Evolutionary conservation across 2,888 invertebrate species (phyloP), one percentile per base, ranked within the genome.

Genomic region (Cryptocephalus primarius): DNA sequence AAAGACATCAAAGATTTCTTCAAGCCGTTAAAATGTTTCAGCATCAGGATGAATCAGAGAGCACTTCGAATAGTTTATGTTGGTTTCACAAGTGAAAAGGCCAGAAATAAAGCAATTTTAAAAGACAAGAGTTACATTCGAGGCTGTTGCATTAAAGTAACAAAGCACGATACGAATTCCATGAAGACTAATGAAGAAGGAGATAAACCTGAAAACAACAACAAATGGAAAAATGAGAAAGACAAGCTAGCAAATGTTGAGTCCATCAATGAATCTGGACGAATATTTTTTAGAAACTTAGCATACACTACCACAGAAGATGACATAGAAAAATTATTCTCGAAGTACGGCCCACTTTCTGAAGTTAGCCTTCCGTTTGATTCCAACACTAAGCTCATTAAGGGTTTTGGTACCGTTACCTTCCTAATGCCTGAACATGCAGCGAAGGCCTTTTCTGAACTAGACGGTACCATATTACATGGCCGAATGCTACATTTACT

Each of bases 381-480:
- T 67, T 75, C 77, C 45, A 64, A 79, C 1, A 85, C 87, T 0
- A 82, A 92, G 36, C 84, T 85, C 66, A 77, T 83, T 10, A 95
- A 95, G 71, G 95, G 97, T 1, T 97, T 93, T 69, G 97, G 92
- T 0, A 85, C 88, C 0, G 78, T 97, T 0, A 91, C 93, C 0
- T 99, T 82, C 66, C 73, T 99, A 64, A 84, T 97, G 76, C 94
- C 97, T 0, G 96, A 97, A 65, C 87, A 97, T 69, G 99, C 99
- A 0, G 82, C 88, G 0, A 81, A 79, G 60, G 97, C 99, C 0
- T 95, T 84, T 65, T 75, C 81, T 1, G 84, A 84, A 55, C 72
- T 97, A 2, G 97, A 97, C 70, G 96, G 96, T n/a, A 83, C 83
- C 0, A 77, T 84, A 44, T 86, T 93, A 60, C 87, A 91, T 65